Evolutionary conservation across 2,888 invertebrate species (phyloP).

Genomic region (Leptopilina drosophilae): DNA sequence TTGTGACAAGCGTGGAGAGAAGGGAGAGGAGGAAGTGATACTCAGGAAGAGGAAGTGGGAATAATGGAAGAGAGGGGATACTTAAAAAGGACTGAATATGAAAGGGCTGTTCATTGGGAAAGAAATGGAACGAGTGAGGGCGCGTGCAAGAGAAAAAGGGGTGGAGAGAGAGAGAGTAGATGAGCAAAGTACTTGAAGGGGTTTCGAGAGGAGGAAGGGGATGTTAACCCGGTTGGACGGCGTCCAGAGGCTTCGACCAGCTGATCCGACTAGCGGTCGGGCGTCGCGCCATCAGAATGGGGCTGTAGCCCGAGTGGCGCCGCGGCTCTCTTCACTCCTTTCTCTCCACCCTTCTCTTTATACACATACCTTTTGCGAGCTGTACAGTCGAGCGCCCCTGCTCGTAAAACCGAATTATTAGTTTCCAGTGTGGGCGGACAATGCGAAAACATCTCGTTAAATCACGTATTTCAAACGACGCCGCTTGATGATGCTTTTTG

Average conservation of each 20-base stretch:
- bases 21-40: conserved; percentile 16
- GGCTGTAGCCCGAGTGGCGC: conserved; percentile 72
- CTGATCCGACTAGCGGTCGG: conserved; percentile 68
- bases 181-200: conserved; percentile 51
- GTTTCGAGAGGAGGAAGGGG: conserved; percentile 55
- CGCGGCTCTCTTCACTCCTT: conserved; percentile 64
- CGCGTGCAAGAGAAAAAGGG: conserved; percentile 32
- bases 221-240: conserved; percentile 75
- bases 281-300: conserved; percentile 62
- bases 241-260: conserved; percentile 73
- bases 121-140: conserved; percentile 40
- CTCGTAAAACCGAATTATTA: conserved; percentile 74
- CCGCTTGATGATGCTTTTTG: conserved; percentile 27
- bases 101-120: conserved; percentile 48
- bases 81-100: conserved; percentile 50
- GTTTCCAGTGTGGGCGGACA: conserved; percentile 63
- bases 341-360: neutral
- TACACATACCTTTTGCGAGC: conserved; percentile 49
- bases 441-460: conserved; percentile 72
- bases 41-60: conserved; percentile 37
- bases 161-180: conserved; percentile 42
- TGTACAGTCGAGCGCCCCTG: conserved; percentile 55
- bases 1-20: conserved; percentile 48
- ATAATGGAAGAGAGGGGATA: conserved; percentile 21
- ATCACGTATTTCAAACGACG: conserved; percentile 57